Percentiles rank a stretch among this genome's conserved stretches.
Conservation (phyloP, 2,797 vertebrate genomes). For the Xenopus petersii region DNA sequence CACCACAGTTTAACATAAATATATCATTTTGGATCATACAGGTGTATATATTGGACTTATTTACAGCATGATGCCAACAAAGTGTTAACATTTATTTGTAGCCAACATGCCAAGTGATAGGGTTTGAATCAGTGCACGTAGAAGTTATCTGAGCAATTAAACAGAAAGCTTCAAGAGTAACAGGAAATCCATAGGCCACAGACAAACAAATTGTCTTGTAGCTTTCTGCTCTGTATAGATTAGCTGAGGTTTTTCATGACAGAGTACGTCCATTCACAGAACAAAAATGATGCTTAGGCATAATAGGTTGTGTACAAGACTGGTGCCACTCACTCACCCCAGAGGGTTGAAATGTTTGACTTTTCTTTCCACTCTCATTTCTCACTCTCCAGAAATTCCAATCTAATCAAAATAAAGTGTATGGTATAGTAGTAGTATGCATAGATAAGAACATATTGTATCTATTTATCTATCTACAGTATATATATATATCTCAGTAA, state of each 20-base stretch:
- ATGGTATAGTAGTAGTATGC: too few relatives aligned
- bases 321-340: conserved; percentile 17
- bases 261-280: conserved; percentile 41
- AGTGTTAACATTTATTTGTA: conserved; percentile 31
- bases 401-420: conserved; percentile 10
- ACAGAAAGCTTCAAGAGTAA: conserved; percentile 40
- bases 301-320: conserved; percentile 22
- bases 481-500: too few relatives aligned
- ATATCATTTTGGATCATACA: too few relatives aligned
- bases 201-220: conserved; percentile 50
- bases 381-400: conserved; percentile 1
- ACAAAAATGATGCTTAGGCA: conserved; percentile 32
- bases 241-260: conserved; percentile 47
- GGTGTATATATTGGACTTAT: too few relatives aligned
- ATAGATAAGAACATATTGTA: too few relatives aligned
- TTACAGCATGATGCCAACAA: not conserved
- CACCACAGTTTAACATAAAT: too few relatives aligned
- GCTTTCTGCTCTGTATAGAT: conserved; percentile 45
- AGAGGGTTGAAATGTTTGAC: conserved; percentile 4
- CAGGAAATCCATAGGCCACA: conserved; percentile 30
- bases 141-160: conserved; percentile 49
- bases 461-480: too few relatives aligned
- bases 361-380: conserved; percentile 8
- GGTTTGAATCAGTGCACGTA: conserved; percentile 31
- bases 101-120: conserved; percentile 26